phyloP scores from a whole-genome alignment of 2,888 invertebrate genomes.

The Trissoscelio sp. region DNA sequence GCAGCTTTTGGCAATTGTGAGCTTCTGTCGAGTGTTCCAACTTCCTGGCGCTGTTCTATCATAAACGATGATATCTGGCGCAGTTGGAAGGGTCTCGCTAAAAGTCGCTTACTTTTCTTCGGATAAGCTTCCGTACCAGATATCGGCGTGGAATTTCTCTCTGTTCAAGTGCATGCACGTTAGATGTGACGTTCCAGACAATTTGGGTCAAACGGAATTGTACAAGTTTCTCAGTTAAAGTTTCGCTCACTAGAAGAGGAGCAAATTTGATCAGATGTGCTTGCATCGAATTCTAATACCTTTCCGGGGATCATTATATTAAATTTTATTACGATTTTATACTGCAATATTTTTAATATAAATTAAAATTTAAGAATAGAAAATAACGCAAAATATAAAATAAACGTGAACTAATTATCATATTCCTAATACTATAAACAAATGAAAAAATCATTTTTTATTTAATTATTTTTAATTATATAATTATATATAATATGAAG shows the following conservation, averaged over 20 bases:
- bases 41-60: slow-evolving; percentile 49
- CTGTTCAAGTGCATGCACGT: slow-evolving; percentile 21
- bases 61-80: slow-evolving; percentile 32
- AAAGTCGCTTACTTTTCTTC: slow-evolving; percentile 38
- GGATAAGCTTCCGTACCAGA: slow-evolving; percentile 3
- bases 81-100: slow-evolving; percentile 1
- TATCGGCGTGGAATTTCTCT: too few relatives aligned
- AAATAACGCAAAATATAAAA: too few relatives aligned
- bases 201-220: slow-evolving; percentile 27
- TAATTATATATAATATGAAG: too few relatives aligned
- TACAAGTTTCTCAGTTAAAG: slow-evolving; percentile 30
- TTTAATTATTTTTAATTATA: too few relatives aligned
- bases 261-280: slow-evolving; percentile 7
- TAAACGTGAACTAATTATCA: too few relatives aligned
- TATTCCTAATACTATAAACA: too few relatives aligned
- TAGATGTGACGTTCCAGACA: slow-evolving; percentile 21
- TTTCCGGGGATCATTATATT: too few relatives aligned
- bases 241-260: not conserved
- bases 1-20: slow-evolving; percentile 53
- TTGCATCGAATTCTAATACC: slow-evolving; percentile 2
- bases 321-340: too few relatives aligned
- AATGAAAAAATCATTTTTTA: too few relatives aligned
- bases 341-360: too few relatives aligned
- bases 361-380: too few relatives aligned
- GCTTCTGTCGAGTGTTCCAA: slow-evolving; percentile 25